These are phyloP conservation scores for Baronia brevicornis DNA, from an alignment of 2,888 invertebrate species.

Conservation along the genomic window DNA sequence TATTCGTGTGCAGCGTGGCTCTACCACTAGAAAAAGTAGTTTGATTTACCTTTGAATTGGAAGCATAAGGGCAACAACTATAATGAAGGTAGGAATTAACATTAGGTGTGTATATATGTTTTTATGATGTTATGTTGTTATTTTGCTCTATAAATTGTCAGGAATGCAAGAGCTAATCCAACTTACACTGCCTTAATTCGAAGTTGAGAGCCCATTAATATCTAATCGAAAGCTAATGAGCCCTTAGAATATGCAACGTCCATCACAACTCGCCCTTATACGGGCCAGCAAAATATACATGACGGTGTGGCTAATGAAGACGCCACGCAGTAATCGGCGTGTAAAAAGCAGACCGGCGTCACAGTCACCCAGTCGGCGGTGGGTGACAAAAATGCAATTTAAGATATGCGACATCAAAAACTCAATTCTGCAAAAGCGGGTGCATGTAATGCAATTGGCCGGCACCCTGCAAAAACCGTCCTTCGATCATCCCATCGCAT, in stretches of 20 bases:
- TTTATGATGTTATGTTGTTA: too few species aligned
- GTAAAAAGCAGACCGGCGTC: constrained; percentile 36
- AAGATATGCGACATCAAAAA: constrained; percentile 64
- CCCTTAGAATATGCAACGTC: constrained; percentile 32
- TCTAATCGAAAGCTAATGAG: constrained; percentile 26
- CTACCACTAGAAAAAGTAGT: too few species aligned
- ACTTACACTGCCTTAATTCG: constrained; percentile 11
- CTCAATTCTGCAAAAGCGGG: constrained; percentile 47
- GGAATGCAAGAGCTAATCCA: constrained; percentile 8
- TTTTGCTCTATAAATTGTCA: too few species aligned
- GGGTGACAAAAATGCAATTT: constrained; percentile 74
- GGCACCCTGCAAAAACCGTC: constrained; percentile 41
- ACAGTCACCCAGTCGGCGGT: constrained; percentile 39
- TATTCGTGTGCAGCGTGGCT: too few species aligned
- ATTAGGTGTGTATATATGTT: too few species aligned
- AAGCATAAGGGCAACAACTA: too few species aligned
- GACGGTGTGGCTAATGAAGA: constrained; percentile 54
- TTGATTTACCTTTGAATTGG: too few species aligned
- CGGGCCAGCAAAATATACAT: constrained; percentile 26
- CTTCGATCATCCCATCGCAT: constrained; percentile 53
- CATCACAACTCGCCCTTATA: constrained; percentile 31
- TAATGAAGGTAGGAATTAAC: too few species aligned
- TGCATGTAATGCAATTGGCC: constrained; percentile 38
- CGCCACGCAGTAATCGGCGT: constrained; percentile 40
- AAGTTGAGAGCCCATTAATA: constrained; percentile 12